phyloP scores from a whole-genome alignment of 1,140 invertebrate species.

The Drosophila azteca region DNA sequence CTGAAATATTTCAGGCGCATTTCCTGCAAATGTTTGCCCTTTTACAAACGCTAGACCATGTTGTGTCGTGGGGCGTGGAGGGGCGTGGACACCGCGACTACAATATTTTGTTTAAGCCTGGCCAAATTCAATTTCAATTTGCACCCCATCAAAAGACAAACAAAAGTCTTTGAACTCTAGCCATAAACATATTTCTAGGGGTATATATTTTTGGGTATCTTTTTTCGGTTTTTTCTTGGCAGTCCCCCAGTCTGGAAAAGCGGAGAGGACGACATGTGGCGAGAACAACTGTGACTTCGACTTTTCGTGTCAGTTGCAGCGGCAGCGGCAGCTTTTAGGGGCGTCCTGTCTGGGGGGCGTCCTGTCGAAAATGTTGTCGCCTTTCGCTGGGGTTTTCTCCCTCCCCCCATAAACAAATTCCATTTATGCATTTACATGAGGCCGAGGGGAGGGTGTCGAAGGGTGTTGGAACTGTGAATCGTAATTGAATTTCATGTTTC shows the following conservation, averaged over 20 bases:
- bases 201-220: constrained; percentile 5
- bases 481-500: constrained; percentile 68
- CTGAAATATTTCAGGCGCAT: constrained; percentile 74
- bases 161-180: constrained; percentile 78
- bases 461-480: constrained; percentile 17
- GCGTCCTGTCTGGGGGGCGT: constrained; percentile 31
- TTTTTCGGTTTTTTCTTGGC: constrained; percentile 47
- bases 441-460: too few relatives aligned
- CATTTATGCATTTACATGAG: constrained; percentile 45
- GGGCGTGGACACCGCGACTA: not conserved
- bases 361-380: constrained; percentile 38
- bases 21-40: constrained; percentile 68
- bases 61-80: not conserved
- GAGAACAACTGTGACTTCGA: constrained; percentile 7
- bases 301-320: constrained; percentile 62
- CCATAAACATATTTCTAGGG: constrained; percentile 70
- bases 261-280: constrained; percentile 64
- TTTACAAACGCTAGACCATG: constrained; percentile 31
- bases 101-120: constrained; percentile 22
- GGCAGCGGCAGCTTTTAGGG: constrained; percentile 7
- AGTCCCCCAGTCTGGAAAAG: constrained; percentile 41
- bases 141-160: constrained; percentile 78
- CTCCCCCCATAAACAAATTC: constrained; percentile 43
- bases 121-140: constrained; percentile 77
- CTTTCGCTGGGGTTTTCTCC: not conserved